Conservation (phyloP, 35 echinoderm and acorn worm species). For the Strongylocentrotus purpuratus region DNA sequence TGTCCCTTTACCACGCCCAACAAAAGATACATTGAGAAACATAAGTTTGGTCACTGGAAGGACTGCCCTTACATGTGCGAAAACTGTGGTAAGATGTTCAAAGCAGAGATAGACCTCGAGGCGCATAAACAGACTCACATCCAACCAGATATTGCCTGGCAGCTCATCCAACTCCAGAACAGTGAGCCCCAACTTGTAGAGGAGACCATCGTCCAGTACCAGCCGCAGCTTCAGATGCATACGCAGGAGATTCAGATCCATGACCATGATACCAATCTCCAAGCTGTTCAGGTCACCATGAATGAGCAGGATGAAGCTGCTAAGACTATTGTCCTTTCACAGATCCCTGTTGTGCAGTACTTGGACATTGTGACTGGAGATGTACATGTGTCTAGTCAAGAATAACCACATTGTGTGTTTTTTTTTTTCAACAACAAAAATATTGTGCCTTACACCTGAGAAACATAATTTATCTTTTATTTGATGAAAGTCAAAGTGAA, state of each 20-base stretch:
- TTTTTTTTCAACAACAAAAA: not conserved
- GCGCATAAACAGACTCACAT: conserved; percentile 18
- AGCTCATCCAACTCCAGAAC: conserved; percentile 50
- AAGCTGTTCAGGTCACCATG: conserved; percentile 33
- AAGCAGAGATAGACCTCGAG: conserved; percentile 21
- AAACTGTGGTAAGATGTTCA: conserved; percentile 41
- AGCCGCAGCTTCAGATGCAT: conserved; percentile 36
- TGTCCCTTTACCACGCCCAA: conserved; percentile 46
- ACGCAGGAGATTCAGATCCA: conserved; percentile 45
- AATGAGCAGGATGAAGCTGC: conserved; percentile 36
- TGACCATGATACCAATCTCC: conserved; percentile 33
- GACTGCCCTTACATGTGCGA: conserved; percentile 49
- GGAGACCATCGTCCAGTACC: conserved; percentile 45
- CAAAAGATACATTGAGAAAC: conserved; percentile 45
- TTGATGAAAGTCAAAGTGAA: not conserved
- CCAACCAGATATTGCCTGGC: conserved; percentile 40
- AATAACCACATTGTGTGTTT: not conserved
- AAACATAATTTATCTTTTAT: not conserved
- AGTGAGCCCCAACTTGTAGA: conserved; percentile 36
- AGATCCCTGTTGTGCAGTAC: conserved; percentile 49
- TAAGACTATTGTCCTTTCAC: conserved; percentile 26
- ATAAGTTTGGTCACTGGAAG: conserved; percentile 48
- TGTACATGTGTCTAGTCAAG: not conserved
- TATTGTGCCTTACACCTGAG: not conserved
- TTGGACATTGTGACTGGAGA: conserved; percentile 48